Conservation (phyloP, 2,113 vertebrate species). For the Amia ocellicauda region DNA sequence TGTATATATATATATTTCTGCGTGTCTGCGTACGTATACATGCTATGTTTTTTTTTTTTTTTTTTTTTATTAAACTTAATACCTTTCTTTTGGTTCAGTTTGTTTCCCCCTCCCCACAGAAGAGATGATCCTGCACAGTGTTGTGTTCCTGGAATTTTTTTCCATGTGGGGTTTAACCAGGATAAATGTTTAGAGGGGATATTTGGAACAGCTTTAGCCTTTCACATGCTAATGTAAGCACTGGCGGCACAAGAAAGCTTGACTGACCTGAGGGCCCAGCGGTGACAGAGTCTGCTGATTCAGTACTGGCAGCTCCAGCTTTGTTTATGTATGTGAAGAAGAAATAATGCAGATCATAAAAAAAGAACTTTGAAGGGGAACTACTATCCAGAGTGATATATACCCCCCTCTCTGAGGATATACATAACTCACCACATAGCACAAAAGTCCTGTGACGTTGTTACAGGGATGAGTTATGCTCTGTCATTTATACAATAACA, state of each 20-base stretch:
- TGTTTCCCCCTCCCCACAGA: no score
- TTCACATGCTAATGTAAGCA: constrained; percentile 68
- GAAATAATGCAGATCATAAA: constrained; percentile 76
- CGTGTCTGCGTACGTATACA: no score
- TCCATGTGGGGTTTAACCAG: constrained; percentile 37
- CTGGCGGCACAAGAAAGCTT: constrained; percentile 63
- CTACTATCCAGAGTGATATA: constrained; percentile 57
- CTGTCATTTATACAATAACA: constrained; percentile 27
- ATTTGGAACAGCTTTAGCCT: constrained; percentile 66
- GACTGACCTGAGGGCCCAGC: constrained; percentile 60
- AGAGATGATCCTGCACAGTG: constrained; percentile 48
- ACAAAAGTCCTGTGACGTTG: constrained; percentile 35
- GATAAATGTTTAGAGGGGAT: constrained; percentile 57
- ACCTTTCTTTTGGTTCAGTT: no score
- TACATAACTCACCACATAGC: constrained; percentile 56
- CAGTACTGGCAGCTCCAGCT: constrained; percentile 63
- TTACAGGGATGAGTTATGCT: constrained; percentile 55
- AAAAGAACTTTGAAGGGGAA: constrained; percentile 63
- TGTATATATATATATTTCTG: no score
- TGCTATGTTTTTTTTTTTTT: neutral
- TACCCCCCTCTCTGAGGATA: constrained; percentile 47
- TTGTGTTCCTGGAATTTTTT: constrained; percentile 46
- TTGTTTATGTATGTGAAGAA: constrained; percentile 74
- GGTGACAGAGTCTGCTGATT: constrained; percentile 72
- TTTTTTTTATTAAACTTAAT: neutral